A percentile compares a stretch with the other conserved stretches of the same genome.
Conservation (phyloP, 2,113 vertebrate species). For the Polypterus bichir region DNA sequence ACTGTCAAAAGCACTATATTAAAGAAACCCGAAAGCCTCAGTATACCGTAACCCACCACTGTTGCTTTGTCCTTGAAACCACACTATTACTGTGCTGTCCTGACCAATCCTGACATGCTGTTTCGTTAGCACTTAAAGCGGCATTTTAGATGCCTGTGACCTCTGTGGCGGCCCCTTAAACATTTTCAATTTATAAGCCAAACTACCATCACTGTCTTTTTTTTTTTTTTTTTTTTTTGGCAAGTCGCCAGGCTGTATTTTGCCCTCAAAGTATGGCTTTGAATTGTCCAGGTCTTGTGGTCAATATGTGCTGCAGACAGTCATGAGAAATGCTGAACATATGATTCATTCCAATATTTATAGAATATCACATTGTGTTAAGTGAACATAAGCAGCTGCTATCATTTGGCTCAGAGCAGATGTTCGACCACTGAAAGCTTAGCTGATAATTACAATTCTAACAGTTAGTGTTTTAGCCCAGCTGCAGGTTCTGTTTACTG, state of each 20-base stretch:
- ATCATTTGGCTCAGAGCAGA: constrained; percentile 54
- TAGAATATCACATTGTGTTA: constrained; percentile 40
- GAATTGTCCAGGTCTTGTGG: neutral
- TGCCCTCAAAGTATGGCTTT: constrained; percentile 11
- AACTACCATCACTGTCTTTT: constrained; percentile 28
- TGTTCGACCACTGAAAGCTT: constrained; percentile 58
- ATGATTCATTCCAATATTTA: constrained; percentile 36
- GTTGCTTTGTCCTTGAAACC: constrained; percentile 29
- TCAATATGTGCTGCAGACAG: constrained; percentile 18
- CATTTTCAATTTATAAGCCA: constrained; percentile 38
- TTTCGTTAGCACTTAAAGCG: constrained; percentile 27
- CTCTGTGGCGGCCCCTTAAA: constrained; percentile 34
- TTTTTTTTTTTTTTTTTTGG: constrained; percentile 33
- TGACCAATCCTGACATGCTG: constrained; percentile 18
- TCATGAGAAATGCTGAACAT: constrained; percentile 19
- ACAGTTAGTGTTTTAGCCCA: constrained; percentile 60
- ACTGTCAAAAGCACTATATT: too few species aligned
- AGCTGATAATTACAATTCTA: constrained; percentile 64
- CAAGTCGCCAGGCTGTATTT: constrained; percentile 18
- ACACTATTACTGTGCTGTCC: neutral
- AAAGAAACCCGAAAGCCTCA: too few species aligned
- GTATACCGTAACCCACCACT: neutral
- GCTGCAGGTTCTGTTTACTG: constrained; percentile 62
- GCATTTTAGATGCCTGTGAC: constrained; percentile 29
- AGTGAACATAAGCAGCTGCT: constrained; percentile 50